Evolutionary conservation across 1,140 invertebrate genomes (phyloP).

Genomic region (Tyrophagus putrescentiae): DNA sequence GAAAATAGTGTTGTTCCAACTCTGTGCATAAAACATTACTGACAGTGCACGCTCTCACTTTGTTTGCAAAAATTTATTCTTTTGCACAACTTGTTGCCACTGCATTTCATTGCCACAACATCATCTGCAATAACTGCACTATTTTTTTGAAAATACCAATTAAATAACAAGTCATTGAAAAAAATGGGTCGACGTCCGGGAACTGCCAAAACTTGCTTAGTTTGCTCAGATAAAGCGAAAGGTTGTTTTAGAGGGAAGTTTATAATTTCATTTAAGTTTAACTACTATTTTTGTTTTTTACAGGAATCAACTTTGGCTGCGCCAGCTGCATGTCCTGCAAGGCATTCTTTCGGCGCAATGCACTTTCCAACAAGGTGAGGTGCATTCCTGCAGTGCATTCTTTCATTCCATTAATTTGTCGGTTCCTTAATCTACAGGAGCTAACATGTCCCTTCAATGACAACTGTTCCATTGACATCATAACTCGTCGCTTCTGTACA

Average conservation of each 20-base stretch:
- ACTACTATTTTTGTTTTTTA: not conserved
- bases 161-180: too few relatives aligned
- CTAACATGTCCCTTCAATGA: not conserved
- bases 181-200: not conserved
- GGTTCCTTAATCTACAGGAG: not conserved
- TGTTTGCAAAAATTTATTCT: too few relatives aligned
- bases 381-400: not conserved
- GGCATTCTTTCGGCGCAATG: conserved; percentile 17
- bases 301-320: conserved; percentile 95
- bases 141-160: too few relatives aligned
- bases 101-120: too few relatives aligned
- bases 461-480: not conserved
- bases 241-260: not conserved
- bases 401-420: not conserved
- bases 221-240: conserved; percentile 70
- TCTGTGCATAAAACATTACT: too few relatives aligned
- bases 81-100: too few relatives aligned
- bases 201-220: conserved; percentile 42
- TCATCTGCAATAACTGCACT: too few relatives aligned
- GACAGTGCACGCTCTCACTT: too few relatives aligned
- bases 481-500: conserved; percentile 1
- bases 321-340: conserved; percentile 44
- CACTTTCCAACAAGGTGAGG: not conserved
- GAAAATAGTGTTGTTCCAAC: too few relatives aligned
- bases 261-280: not conserved